Percentiles rank a stretch among this genome's conserved stretches.
These are phyloP conservation scores for Nothocercus julius DNA, from an alignment of 2,113 vertebrate genomes.

Conservation along the genomic window DNA sequence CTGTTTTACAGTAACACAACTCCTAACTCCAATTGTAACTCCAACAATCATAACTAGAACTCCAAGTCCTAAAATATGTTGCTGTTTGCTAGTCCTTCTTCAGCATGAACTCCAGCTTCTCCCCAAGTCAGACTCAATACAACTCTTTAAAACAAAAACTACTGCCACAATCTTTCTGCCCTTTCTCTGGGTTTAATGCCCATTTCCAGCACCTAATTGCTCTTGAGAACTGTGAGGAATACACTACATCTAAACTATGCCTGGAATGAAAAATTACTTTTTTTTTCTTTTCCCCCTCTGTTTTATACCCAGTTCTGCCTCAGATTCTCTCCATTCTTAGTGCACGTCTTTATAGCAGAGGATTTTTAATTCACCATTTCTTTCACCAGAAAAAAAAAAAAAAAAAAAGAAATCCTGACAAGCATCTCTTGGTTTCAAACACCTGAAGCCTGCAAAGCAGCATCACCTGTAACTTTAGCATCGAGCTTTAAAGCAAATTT, in stretches of 20 bases:
- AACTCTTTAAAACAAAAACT: not conserved
- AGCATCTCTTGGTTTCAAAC: not conserved
- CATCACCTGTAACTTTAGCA: not conserved
- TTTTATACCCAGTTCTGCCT: not conserved
- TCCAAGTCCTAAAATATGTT: not conserved
- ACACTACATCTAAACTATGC: not conserved
- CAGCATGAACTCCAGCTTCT: not conserved
- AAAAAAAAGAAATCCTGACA: not conserved
- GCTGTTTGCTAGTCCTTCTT: not conserved
- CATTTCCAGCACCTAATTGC: not conserved
- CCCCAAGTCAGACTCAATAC: not conserved
- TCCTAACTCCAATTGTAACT: not conserved
- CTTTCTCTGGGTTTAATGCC: not conserved
- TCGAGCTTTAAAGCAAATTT: constrained; percentile 14
- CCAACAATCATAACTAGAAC: not conserved
- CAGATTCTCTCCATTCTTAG: not conserved
- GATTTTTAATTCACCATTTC: not conserved
- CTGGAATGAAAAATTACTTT: not conserved
- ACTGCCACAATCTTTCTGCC: not conserved
- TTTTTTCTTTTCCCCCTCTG: fast-evolving
- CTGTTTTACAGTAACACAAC: not conserved
- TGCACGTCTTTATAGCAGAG: not conserved
- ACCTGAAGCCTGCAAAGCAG: not conserved
- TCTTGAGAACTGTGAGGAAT: not conserved
- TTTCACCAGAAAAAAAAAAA: not conserved